Conservation (phyloP, 2,888 invertebrate genomes). For the Troides helena region DNA sequence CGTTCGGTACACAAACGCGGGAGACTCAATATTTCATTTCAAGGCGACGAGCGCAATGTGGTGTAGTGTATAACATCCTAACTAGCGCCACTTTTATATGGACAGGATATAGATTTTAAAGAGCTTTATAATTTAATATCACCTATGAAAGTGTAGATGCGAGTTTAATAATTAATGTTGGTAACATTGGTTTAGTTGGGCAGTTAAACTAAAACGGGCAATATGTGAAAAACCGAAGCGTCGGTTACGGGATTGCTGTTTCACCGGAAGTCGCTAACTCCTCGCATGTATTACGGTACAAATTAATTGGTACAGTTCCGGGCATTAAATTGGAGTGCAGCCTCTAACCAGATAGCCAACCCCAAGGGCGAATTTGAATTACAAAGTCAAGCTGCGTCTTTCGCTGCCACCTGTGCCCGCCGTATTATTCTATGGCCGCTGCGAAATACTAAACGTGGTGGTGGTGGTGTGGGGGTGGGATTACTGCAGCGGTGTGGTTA, state of each 20-base stretch:
- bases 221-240: neutral
- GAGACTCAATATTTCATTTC: too few relatives aligned
- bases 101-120: too few relatives aligned
- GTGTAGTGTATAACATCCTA: too few relatives aligned
- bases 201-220: too few relatives aligned
- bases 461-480: slow-evolving; percentile 16
- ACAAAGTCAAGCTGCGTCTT: slow-evolving; percentile 60
- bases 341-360: slow-evolving; percentile 34
- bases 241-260: neutral
- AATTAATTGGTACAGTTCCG: neutral
- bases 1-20: too few relatives aligned
- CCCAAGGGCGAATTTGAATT: slow-evolving; percentile 58
- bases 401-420: slow-evolving; percentile 48
- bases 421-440: slow-evolving; percentile 35
- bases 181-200: too few relatives aligned
- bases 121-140: too few relatives aligned
- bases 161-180: too few relatives aligned
- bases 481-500: slow-evolving; percentile 39
- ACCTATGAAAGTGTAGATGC: too few relatives aligned
- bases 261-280: neutral
- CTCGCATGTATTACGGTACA: neutral
- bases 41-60: too few relatives aligned
- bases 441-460: slow-evolving; percentile 35
- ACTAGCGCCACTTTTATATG: too few relatives aligned
- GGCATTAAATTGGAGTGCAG: neutral